These are phyloP conservation scores for Melitaea cinxia DNA, from an alignment of 1,140 invertebrate genomes.

Conservation along the genomic window DNA sequence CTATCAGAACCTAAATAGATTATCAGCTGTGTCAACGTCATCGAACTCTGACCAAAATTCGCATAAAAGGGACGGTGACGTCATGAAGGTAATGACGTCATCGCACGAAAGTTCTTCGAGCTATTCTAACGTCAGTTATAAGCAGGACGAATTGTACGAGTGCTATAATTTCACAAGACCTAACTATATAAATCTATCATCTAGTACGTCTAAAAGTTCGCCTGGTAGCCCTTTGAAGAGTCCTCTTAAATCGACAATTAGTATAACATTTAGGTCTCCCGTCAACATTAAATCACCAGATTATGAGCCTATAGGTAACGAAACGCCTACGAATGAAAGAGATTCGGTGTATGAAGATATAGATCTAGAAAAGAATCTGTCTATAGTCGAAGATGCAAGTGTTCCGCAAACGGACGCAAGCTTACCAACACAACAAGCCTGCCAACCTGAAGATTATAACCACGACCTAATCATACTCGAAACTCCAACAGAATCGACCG, in stretches of 20 bases:
- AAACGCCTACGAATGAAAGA: conserved; percentile 68
- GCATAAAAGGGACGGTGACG: conserved; percentile 53
- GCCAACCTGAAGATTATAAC: conserved; percentile 71
- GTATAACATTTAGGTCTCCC: conserved; percentile 85
- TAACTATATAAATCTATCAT: conserved; percentile 77
- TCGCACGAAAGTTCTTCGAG: conserved; percentile 82
- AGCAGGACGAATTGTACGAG: conserved; percentile 80
- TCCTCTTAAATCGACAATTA: conserved; percentile 85
- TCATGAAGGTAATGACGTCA: conserved; percentile 70
- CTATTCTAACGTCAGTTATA: conserved; percentile 79
- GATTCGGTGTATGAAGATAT: conserved; percentile 82
- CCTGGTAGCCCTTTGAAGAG: conserved; percentile 77
- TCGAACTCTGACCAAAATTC: conserved; percentile 61
- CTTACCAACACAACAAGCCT: conserved; percentile 81
- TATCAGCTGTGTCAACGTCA: conserved; percentile 74
- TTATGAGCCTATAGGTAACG: conserved; percentile 56
- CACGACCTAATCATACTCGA: conserved; percentile 73
- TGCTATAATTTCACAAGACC: conserved; percentile 72
- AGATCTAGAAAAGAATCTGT: conserved; percentile 71
- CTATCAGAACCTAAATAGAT: conserved; percentile 77
- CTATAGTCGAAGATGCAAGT: conserved; percentile 76
- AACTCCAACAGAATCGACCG: conserved; percentile 57
- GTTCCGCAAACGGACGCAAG: conserved; percentile 81
- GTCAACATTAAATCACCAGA: conserved; percentile 70
- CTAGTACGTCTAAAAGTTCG: conserved; percentile 70